phyloP scores from a whole-genome alignment of 1,140 invertebrate genomes.

The Harlomillsia oculata region DNA sequence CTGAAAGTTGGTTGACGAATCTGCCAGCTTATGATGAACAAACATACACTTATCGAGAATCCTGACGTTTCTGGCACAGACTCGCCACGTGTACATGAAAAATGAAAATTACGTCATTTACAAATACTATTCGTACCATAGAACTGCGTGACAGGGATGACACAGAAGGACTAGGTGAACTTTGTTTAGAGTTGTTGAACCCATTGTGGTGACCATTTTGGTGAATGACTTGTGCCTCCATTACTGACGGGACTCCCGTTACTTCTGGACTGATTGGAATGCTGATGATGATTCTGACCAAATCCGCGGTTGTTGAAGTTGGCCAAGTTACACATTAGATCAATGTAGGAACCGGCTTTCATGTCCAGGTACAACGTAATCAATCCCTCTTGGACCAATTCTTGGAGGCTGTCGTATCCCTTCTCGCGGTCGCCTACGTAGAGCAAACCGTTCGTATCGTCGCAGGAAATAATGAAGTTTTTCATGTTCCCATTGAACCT shows the following conservation, averaged over 20 bases:
- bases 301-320: conserved; percentile 22
- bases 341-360: conserved; percentile 44
- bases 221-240: neutral
- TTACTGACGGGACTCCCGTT: conserved; percentile 6
- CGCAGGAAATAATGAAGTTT: conserved; percentile 28
- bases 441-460: conserved; percentile 31
- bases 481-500: conserved; percentile 34
- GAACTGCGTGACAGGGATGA: conserved; percentile 28
- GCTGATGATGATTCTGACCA: conserved; percentile 12
- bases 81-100: too few species aligned
- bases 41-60: too few species aligned
- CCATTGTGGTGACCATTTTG: neutral
- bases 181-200: conserved; percentile 5
- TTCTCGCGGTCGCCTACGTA: conserved; percentile 63
- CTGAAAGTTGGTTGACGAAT: too few species aligned
- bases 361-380: conserved; percentile 54
- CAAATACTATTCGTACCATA: conserved; percentile 31
- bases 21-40: too few species aligned
- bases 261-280: conserved; percentile 13
- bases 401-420: conserved; percentile 62
- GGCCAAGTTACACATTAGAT: conserved; percentile 47
- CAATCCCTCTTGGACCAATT: conserved; percentile 81
- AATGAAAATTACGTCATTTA: too few species aligned
- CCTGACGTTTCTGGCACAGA: too few species aligned
- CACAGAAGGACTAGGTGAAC: conserved; percentile 31